Conservation (phyloP, 2,113 vertebrate genomes). For the Casuarius casuarius region DNA sequence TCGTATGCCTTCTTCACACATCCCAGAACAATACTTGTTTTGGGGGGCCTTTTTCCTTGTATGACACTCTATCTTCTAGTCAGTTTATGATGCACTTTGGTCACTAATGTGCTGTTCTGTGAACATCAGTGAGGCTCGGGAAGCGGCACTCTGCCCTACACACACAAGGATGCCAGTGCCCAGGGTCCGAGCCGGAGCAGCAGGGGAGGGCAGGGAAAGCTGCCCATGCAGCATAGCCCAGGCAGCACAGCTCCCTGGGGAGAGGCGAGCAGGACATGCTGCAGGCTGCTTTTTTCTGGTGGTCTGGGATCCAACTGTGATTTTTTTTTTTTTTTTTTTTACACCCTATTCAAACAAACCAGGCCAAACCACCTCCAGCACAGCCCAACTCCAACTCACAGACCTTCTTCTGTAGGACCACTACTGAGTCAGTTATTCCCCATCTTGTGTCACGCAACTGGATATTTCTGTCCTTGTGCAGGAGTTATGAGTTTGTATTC, state of each 20-base stretch:
- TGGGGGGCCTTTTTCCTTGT: background rate
- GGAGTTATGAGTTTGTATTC: background rate
- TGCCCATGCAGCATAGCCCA: background rate
- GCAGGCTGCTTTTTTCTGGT: background rate
- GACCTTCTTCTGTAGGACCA: background rate
- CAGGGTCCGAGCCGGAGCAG: fast-evolving
- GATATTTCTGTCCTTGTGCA: background rate
- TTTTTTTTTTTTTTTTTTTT: background rate
- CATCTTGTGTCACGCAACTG: background rate
- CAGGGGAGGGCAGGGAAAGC: background rate
- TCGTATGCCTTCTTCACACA: background rate
- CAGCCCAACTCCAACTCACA: background rate
- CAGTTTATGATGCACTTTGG: fast-evolving
- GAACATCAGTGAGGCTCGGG: fast-evolving
- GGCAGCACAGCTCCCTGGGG: background rate
- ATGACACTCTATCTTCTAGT: background rate
- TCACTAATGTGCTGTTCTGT: fast-evolving
- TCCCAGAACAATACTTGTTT: background rate
- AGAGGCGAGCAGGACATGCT: background rate
- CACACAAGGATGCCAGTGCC: background rate
- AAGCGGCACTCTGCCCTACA: background rate
- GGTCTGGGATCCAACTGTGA: background rate
- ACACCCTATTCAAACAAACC: background rate
- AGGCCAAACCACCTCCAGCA: background rate
- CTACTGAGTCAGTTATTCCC: background rate